Evolutionary conservation across 2,888 invertebrate genomes (phyloP).

Genomic region (Xylocampa areola): DNA sequence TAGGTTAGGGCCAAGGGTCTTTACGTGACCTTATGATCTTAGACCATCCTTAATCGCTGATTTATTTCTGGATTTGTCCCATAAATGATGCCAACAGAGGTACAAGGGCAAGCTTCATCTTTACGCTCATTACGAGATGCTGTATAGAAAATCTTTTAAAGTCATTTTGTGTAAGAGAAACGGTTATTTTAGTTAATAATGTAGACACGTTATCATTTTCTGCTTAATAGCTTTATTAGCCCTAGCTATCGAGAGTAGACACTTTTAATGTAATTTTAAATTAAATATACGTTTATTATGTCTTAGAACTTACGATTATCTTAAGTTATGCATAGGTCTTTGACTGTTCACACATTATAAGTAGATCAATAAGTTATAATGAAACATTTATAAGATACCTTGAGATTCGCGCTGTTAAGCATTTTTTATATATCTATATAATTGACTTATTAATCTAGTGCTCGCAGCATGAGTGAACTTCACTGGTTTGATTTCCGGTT

Average conservation of each 20-base stretch:
- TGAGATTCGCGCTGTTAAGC: too few relatives aligned
- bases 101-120: conserved; percentile 17
- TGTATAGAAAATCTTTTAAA: conserved; percentile 14
- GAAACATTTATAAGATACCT: too few relatives aligned
- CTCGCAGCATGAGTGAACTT: too few relatives aligned
- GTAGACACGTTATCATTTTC: conserved; percentile 1
- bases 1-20: conserved; percentile 29
- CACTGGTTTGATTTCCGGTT: too few relatives aligned
- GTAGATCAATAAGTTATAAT: too few relatives aligned
- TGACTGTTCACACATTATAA: too few relatives aligned
- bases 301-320: not conserved
- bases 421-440: too few relatives aligned
- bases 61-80: conserved; percentile 48
- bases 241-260: too few relatives aligned
- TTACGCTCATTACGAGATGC: conserved; percentile 20
- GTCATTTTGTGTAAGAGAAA: not conserved
- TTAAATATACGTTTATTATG: conserved; percentile 10
- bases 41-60: conserved; percentile 48
- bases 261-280: too few relatives aligned
- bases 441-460: too few relatives aligned
- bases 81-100: conserved; percentile 42
- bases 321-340: conserved; percentile 15
- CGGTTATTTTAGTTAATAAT: conserved; percentile 9
- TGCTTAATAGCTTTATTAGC: conserved; percentile 14
- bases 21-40: conserved; percentile 26